Evolutionary conservation across 1,140 invertebrate species (phyloP).

Genomic region (Zelostemma sp.): DNA sequence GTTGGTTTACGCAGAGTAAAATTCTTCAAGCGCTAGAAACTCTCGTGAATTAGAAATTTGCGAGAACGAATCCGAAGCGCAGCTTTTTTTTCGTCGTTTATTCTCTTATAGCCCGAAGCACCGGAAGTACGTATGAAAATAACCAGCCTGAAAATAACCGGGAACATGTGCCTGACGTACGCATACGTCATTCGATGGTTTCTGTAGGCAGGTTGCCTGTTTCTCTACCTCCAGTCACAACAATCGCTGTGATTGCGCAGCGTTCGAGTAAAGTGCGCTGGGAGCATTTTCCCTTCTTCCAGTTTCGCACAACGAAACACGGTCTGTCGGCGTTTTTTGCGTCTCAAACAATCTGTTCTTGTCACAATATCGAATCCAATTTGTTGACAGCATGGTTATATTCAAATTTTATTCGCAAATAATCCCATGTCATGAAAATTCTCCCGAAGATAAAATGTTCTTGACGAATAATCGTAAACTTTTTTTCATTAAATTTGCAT

Average conservation of each 20-base stretch:
- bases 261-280: constrained; percentile 11
- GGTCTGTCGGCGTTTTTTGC: neutral
- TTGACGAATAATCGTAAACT: no score
- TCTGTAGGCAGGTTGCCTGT: constrained; percentile 28
- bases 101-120: constrained; percentile 33
- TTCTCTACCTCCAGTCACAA: constrained; percentile 32
- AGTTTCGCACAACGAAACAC: neutral
- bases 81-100: constrained; percentile 23
- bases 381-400: no score
- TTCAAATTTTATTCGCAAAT: no score
- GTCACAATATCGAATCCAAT: no score
- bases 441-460: no score
- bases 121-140: constrained; percentile 44
- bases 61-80: constrained; percentile 16
- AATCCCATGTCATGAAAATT: no score
- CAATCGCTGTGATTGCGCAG: constrained; percentile 29
- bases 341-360: no score
- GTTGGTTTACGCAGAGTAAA: no score
- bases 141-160: constrained; percentile 38
- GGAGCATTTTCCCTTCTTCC: constrained; percentile 23
- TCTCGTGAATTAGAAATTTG: neutral
- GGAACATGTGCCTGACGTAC: constrained; percentile 33
- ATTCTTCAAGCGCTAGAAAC: neutral
- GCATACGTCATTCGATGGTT: constrained; percentile 33
- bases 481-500: no score